phyloP scores from a whole-genome alignment of 1,140 invertebrate genomes.

The Bombus consobrinus region DNA sequence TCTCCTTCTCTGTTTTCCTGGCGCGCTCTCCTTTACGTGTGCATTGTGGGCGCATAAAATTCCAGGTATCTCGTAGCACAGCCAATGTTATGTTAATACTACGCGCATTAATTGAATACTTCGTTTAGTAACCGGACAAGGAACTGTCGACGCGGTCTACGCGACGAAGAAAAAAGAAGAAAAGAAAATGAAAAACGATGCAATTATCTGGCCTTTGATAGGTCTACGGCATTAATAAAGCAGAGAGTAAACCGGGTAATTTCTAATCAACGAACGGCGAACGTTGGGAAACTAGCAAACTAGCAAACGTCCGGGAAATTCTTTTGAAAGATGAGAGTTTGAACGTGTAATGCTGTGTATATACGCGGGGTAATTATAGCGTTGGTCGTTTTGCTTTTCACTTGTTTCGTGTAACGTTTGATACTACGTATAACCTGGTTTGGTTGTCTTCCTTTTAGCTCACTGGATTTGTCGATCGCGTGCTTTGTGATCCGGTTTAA shows the following conservation, averaged over 20 bases:
- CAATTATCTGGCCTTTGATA: neutral
- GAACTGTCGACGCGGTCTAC: neutral
- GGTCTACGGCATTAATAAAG: neutral
- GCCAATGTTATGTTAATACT: conserved; percentile 32
- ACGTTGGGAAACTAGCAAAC: neutral
- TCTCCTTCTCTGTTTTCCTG: neutral
- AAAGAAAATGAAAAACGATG: too few species aligned
- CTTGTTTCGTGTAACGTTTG: neutral
- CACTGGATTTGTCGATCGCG: neutral
- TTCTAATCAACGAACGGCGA: neutral
- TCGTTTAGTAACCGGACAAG: conserved; percentile 1
- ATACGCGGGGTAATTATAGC: neutral
- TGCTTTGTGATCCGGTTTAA: neutral
- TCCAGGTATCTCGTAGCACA: neutral
- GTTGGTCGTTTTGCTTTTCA: neutral
- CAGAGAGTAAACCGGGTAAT: neutral
- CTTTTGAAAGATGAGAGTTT: neutral
- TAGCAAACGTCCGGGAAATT: neutral
- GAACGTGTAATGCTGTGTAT: neutral
- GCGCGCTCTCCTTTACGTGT: neutral
- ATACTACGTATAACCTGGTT: too few species aligned
- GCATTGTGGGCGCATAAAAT: neutral
- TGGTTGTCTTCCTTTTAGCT: neutral
- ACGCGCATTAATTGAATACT: conserved; percentile 17
- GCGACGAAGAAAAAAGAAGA: neutral